Evolutionary conservation across 1,140 invertebrate genomes (phyloP).

Genomic region (Sycobia sp.): DNA sequence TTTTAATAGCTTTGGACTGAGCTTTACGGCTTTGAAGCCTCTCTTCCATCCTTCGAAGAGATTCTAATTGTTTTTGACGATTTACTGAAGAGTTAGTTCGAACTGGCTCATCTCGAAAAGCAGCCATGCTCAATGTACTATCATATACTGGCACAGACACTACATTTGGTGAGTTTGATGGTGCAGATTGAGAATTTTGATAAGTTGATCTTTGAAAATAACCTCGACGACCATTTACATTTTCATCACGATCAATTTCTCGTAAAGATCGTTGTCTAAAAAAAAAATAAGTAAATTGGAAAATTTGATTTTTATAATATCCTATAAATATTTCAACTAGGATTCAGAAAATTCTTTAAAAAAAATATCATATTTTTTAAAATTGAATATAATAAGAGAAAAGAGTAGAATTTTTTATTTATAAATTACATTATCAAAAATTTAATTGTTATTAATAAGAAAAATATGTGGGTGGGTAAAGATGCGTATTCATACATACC

Average conservation of each 20-base stretch:
- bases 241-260: constrained; percentile 69
- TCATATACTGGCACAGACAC: constrained; percentile 57
- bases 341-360: background rate
- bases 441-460: no score
- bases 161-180: constrained; percentile 36
- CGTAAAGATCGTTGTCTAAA: constrained; percentile 37
- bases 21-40: constrained; percentile 53
- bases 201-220: constrained; percentile 56
- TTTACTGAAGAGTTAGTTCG: constrained; percentile 58
- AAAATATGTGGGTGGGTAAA: no score
- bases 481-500: no score
- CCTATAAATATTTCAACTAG: background rate
- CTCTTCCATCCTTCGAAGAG: constrained; percentile 67
- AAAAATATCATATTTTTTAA: no score
- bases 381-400: no score
- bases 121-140: constrained; percentile 66
- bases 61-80: constrained; percentile 67
- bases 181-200: constrained; percentile 32
- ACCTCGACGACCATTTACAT: constrained; percentile 74
- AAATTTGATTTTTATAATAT: constrained; percentile 6
- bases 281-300: constrained; percentile 25
- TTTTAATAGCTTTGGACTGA: constrained; percentile 45
- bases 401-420: no score
- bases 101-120: constrained; percentile 64
- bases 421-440: no score